Evolutionary conservation across 2,888 invertebrate genomes (phyloP), one percentile per base, ranked within the genome.

Genomic region (Ferrisia virgata): DNA sequence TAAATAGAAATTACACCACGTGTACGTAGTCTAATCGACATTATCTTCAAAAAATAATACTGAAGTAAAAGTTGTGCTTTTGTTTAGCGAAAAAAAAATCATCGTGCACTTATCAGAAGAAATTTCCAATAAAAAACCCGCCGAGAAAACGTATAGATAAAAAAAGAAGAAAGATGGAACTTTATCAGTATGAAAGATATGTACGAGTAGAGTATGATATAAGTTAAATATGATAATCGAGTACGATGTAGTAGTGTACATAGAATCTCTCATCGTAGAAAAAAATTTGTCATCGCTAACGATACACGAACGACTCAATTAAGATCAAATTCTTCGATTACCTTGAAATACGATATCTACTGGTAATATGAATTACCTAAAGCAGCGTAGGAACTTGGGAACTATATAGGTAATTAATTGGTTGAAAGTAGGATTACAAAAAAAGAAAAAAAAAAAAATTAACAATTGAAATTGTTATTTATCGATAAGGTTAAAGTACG

Each of bases 391-490:
- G 22, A 53, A 53, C 58, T 64, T 28, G 58, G 43, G 28, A 47
- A 47, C 18, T 47, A 47, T 40, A 47, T 47, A 18, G 28, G 72
- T 72, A 72, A 72, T 72, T 72, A 72, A 72, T 72, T 33, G 72
- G n/a, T 33, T 72, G 33, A 33, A 72, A 72, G 72, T 72, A 72
- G 72, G 72, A 72, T 72, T 72, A n/a, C n/a, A n/a, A n/a, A n/a
- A n/a, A n/a, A n/a, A n/a, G n/a, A n/a, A n/a, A n/a, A n/a, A n/a
- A n/a, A n/a, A n/a, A n/a, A 36, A 72, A 72, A 72, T 72, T 72
- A 25, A 72, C 72, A 33, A 72, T 72, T 72, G 72, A 72, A 72
- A 36, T 72, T 3, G 22, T 72, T 72, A 72, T 72, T 72, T 72
- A 72, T 72, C 11, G 72, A 36, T 72, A 72, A 72, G 72, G 72